Evolutionary conservation across 2,113 vertebrate genomes (phyloP).

Genomic region (Nettapus auritus): DNA sequence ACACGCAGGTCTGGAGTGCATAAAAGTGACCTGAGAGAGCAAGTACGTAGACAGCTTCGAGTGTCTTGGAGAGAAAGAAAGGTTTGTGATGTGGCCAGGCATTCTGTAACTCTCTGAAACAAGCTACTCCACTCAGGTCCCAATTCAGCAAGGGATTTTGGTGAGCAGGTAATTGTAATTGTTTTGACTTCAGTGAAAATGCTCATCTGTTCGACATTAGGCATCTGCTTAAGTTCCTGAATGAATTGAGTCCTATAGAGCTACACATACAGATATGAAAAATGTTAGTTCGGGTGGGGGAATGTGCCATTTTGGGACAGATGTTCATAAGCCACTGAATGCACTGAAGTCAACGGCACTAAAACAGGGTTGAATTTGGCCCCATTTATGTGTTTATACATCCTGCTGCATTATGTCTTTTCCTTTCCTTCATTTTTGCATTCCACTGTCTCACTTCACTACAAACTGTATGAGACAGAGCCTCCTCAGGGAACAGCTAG

Average conservation of each 20-base stretch:
- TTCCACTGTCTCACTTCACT: slow-evolving; percentile 46
- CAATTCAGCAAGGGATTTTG: not conserved
- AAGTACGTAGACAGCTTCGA: not conserved
- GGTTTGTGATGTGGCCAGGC: not conserved
- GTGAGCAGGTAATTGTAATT: not conserved
- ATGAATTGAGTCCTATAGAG: not conserved
- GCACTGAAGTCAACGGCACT: not conserved
- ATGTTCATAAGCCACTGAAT: not conserved
- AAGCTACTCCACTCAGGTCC: not conserved
- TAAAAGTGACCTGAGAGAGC: not conserved
- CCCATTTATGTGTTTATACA: not conserved
- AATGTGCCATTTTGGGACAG: slow-evolving; percentile 8
- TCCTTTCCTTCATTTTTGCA: slow-evolving; percentile 21
- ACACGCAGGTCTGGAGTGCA: rapidly evolving
- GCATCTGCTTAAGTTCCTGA: slow-evolving; percentile 34
- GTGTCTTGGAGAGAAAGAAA: not conserved
- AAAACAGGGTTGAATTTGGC: not conserved
- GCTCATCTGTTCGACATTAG: not conserved
- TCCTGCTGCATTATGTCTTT: not conserved
- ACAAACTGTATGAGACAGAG: slow-evolving; percentile 49
- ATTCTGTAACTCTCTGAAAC: not conserved
- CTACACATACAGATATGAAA: not conserved
- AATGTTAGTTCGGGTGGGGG: slow-evolving; percentile 7
- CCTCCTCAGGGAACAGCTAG: slow-evolving; percentile 45
- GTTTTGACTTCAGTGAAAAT: slow-evolving; percentile 18